Percentiles rank a stretch among this genome's conserved stretches.
Evolutionary conservation across 2,797 vertebrate species (phyloP).

Genomic region (Varecia variegata): DNA sequence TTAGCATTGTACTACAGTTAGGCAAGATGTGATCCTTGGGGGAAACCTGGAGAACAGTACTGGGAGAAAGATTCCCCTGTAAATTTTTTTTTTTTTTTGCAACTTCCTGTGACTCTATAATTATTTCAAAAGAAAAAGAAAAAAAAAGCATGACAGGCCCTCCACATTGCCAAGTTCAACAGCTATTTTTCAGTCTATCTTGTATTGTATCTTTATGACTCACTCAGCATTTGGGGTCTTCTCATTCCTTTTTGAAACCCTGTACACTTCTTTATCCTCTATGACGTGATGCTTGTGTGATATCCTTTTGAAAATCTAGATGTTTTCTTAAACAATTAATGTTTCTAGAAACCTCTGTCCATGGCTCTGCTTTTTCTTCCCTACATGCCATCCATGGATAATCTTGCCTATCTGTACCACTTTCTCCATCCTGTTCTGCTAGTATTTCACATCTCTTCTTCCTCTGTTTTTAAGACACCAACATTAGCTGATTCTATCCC

Average conservation of each 20-base stretch:
- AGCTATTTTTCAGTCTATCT: background rate
- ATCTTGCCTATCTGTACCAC: background rate
- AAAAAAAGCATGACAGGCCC: too few species aligned
- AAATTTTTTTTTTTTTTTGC: background rate
- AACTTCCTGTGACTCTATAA: background rate
- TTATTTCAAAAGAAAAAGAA: constrained; percentile 5
- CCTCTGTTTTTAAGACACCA: background rate
- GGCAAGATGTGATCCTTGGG: background rate
- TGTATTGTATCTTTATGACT: background rate
- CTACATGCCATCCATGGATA: background rate
- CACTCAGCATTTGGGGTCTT: background rate
- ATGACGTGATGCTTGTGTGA: background rate
- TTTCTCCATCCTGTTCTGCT: background rate
- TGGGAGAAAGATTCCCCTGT: background rate
- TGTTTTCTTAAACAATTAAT: background rate
- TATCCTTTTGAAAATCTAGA: background rate
- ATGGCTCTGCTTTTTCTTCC: background rate
- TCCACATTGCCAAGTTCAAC: background rate
- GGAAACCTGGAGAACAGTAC: background rate
- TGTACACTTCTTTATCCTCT: background rate
- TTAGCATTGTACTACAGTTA: background rate
- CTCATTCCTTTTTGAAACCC: background rate
- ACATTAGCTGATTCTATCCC: background rate
- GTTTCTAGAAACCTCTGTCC: background rate
- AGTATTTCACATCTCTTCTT: background rate